Base-by-base conservation (phyloP, 2,888 invertebrate genomes). In the Argyresthia goedartella region DNA sequence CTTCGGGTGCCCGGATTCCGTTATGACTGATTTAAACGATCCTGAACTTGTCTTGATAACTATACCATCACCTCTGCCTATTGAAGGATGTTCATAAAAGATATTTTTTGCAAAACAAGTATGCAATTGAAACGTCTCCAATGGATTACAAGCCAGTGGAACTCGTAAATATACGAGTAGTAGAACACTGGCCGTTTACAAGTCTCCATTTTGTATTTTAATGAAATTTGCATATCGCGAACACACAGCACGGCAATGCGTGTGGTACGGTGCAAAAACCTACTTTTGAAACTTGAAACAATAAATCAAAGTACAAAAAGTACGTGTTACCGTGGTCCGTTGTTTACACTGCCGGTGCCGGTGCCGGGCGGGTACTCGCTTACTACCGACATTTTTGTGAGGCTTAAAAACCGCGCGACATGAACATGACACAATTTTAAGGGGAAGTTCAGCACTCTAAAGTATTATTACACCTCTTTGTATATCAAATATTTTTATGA, bases 281-380 rank as follows among this genome's bases (percentile, higher is more conserved):
- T 63, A 73, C 74, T 81, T 80, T 73, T 78, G 76, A 73, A 81
- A 81, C 72, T 60, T 72, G 74, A 79, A 79, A 81, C 80, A 76
- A 81, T 85, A 85, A 84, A 82, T 84, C 84, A 81, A 79, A 75
- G 71, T 64, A 72, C 74, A 84, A 82, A 84, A 78, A 81, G 75
- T 69, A 81, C 74, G 84, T 81, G 84, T 82, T 80, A 79, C 76
- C 71, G 67, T 61, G 67, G 66, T 67, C 77, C 72, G 78, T 75
- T 81, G 81, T 84, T 81, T 80, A 76, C 79, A 74, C 74, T 71
- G 64, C 13, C 36, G 10, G 42, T 44, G 80, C 76, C 79, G 73
- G 73, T 71, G 64, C 13, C 36, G 10, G 42, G 14, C 25, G 16
- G 8, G 44, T 44, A 44, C 14, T 14, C 14, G 64, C 25, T 25